Evolutionary conservation across 2,888 invertebrate species (phyloP).

Genomic region (Brachynemurus nebulosus): DNA sequence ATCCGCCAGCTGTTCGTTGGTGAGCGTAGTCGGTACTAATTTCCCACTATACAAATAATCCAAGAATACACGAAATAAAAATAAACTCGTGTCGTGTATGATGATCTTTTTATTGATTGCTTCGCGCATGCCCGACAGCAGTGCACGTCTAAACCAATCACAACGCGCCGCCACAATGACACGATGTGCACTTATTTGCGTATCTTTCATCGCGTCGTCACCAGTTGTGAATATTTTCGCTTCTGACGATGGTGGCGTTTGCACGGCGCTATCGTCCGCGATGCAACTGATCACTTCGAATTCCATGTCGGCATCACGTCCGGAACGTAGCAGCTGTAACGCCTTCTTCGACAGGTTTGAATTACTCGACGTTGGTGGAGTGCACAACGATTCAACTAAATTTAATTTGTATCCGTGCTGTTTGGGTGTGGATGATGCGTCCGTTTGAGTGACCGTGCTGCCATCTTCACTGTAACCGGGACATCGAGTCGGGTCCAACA

Average conservation of each 20-base stretch:
- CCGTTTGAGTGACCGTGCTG: conserved; percentile 24
- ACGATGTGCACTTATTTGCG: conserved; percentile 42
- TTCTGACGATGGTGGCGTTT: conserved; percentile 8
- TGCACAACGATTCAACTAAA: conserved; percentile 45
- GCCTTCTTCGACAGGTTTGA: conserved; percentile 43
- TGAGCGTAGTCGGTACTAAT: conserved; percentile 32
- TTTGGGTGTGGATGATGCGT: conserved; percentile 14
- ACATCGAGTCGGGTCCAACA: conserved; percentile 30
- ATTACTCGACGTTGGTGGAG: conserved; percentile 39
- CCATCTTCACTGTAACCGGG: conserved; percentile 20
- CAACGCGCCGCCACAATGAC: conserved; percentile 52
- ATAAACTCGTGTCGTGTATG: conserved; percentile 48
- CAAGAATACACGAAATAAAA: conserved; percentile 44
- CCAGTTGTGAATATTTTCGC: conserved; percentile 2
- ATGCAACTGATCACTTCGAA: conserved; percentile 38
- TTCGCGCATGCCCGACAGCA: conserved; percentile 56
- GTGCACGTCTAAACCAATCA: conserved; percentile 54
- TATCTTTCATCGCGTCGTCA: conserved; percentile 21
- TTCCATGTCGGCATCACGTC: conserved; percentile 46
- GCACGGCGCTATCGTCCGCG: not conserved
- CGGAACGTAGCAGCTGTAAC: conserved; percentile 39
- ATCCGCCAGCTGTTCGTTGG: conserved; percentile 44
- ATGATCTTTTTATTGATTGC: conserved; percentile 52
- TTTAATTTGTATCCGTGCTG: conserved; percentile 29
- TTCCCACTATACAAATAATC: conserved; percentile 50